phyloP scores from a whole-genome alignment of 2,797 vertebrate genomes.

The Liparis tanakae region DNA sequence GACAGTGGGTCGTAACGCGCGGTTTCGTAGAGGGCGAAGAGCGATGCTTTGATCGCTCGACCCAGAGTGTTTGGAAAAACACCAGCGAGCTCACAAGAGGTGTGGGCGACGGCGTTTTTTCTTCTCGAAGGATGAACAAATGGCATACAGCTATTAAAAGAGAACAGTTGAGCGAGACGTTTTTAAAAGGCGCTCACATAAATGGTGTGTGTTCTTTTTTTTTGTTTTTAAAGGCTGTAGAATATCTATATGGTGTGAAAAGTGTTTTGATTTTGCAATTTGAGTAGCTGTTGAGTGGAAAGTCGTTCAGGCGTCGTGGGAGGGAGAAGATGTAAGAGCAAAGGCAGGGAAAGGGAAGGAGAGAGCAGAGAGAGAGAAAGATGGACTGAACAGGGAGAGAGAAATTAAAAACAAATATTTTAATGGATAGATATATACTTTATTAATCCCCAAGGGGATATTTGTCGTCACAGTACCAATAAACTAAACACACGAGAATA shows the following conservation, averaged over 20 bases:
- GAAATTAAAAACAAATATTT: conserved; percentile 6
- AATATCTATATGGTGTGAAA: conserved; percentile 7
- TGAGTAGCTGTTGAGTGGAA: conserved; percentile 22
- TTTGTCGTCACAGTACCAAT: too few species aligned
- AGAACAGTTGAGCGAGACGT: too few species aligned
- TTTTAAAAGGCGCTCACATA: background rate
- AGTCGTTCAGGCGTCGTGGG: conserved; percentile 11
- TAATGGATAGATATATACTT: too few species aligned
- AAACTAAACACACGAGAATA: too few species aligned
- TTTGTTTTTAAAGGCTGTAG: background rate
- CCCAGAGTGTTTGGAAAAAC: conserved; percentile 36
- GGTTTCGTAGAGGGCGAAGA: conserved; percentile 55
- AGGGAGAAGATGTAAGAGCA: conserved; percentile 5
- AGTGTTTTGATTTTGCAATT: background rate
- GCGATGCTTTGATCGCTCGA: conserved; percentile 60
- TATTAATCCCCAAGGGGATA: too few species aligned
- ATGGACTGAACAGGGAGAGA: conserved; percentile 4
- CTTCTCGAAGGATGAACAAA: conserved; percentile 14
- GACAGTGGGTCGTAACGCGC: conserved; percentile 46
- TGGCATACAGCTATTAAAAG: background rate
- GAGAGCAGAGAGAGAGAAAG: conserved; percentile 1
- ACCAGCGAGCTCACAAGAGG: conserved; percentile 36
- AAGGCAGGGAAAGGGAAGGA: conserved; percentile 11
- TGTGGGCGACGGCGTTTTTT: conserved; percentile 2
- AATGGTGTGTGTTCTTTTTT: background rate